These are phyloP conservation scores for Drosophila rhopaloa DNA, from an alignment of 1,140 invertebrate genomes.

Conservation along the genomic window DNA sequence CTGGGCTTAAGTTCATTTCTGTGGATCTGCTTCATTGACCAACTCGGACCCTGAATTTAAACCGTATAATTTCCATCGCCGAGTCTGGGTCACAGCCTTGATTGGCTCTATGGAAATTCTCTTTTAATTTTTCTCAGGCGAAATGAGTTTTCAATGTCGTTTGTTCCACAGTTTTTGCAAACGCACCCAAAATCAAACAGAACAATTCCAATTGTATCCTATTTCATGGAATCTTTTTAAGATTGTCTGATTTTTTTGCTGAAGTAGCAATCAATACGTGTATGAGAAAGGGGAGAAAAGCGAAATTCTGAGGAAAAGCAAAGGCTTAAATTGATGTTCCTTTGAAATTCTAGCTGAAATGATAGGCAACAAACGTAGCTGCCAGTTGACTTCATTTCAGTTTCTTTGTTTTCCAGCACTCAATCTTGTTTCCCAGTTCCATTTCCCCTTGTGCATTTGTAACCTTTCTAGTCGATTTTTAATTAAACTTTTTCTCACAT, in stretches of 20 bases:
- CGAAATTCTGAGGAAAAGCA: conserved; percentile 6
- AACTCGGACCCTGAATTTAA: conserved; percentile 11
- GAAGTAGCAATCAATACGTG: conserved; percentile 65
- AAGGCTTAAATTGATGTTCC: conserved; percentile 72
- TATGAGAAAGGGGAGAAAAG: background rate
- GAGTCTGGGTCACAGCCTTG: conserved; percentile 29
- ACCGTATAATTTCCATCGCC: conserved; percentile 20
- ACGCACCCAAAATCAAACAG: conserved; percentile 1
- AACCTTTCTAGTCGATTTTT: conserved; percentile 41
- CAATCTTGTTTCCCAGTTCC: conserved; percentile 18
- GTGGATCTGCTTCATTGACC: conserved; percentile 24
- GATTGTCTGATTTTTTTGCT: conserved; percentile 21
- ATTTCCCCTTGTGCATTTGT: conserved; percentile 16
- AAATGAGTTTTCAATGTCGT: conserved; percentile 68
- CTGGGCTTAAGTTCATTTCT: conserved; percentile 4
- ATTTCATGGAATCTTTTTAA: conserved; percentile 8
- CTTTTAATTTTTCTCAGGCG: conserved; percentile 42
- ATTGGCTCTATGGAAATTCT: conserved; percentile 18
- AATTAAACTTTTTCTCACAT: conserved; percentile 38
- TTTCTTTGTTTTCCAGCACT: conserved; percentile 25
- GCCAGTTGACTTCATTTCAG: conserved; percentile 52
- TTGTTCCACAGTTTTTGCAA: conserved; percentile 6
- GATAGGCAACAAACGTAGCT: conserved; percentile 34
- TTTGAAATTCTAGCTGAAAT: conserved; percentile 64
- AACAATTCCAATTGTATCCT: conserved; percentile 29